A percentile compares a stretch with the other conserved stretches of the same genome.
Evolutionary conservation across 2,888 invertebrate genomes (phyloP).

Genomic region (Poecilobothrus nobilitatus): DNA sequence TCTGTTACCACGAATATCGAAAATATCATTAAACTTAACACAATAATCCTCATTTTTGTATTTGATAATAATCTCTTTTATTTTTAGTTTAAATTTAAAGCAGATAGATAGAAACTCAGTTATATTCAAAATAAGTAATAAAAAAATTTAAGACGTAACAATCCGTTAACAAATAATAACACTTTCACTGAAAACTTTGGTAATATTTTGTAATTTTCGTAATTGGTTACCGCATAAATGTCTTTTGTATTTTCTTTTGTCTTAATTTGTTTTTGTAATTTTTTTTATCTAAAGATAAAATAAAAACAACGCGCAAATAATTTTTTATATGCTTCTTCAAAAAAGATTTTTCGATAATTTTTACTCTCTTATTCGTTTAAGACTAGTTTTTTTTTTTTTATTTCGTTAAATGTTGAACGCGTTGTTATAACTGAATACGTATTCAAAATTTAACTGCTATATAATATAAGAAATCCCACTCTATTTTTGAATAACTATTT

Average conservation of each 20-base stretch:
- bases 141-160: no score
- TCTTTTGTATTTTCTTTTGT: background rate
- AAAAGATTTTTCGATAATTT: background rate
- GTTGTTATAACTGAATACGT: background rate
- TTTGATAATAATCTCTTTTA: background rate
- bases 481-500: background rate
- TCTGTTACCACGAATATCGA: background rate
- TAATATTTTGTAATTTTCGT: conserved; percentile 4
- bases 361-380: no score
- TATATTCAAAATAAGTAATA: no score
- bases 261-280: background rate
- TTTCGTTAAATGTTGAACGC: background rate
- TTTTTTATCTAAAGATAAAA: no score
- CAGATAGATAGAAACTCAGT: no score
- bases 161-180: no score
- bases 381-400: background rate
- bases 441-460: background rate
- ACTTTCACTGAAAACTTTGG: background rate
- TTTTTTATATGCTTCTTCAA: background rate
- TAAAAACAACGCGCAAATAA: background rate
- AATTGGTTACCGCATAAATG: background rate
- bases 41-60: background rate
- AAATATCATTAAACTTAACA: background rate
- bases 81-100: background rate
- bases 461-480: background rate